Percentiles rank a stretch among this genome's conserved stretches.
Evolutionary conservation across 2,888 invertebrate genomes (phyloP).

Genomic region (Pyrrhia umbra): DNA sequence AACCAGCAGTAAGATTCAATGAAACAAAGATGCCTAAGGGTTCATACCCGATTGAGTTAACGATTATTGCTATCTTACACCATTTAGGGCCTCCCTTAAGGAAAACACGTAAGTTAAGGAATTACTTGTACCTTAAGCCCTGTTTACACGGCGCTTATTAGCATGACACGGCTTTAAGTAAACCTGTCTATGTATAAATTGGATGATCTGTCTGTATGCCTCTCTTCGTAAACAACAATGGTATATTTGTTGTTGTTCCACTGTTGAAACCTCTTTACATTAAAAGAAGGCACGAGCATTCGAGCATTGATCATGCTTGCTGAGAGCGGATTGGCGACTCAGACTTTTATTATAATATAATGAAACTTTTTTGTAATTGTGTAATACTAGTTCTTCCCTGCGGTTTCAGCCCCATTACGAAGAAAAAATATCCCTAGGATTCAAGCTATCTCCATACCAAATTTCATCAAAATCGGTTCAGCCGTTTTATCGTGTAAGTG

Average conservation of each 20-base stretch:
- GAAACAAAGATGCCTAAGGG: slow-evolving; percentile 45
- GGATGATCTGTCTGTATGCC: not conserved
- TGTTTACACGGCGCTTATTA: slow-evolving; percentile 9
- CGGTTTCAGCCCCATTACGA: too few species aligned
- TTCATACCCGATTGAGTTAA: slow-evolving; percentile 56
- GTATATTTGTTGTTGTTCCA: not conserved
- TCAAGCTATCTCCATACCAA: too few species aligned
- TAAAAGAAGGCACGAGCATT: too few species aligned
- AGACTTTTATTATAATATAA: too few species aligned
- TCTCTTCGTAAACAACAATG: not conserved
- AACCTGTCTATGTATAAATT: not conserved
- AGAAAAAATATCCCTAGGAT: too few species aligned
- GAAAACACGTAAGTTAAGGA: slow-evolving; percentile 35
- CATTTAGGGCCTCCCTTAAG: slow-evolving; percentile 33
- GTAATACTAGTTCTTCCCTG: too few species aligned
- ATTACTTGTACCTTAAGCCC: slow-evolving; percentile 20
- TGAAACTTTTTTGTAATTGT: too few species aligned
- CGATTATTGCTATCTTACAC: slow-evolving; percentile 57
- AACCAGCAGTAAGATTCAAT: slow-evolving; percentile 54
- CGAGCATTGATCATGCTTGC: too few species aligned
- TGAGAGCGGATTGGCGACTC: too few species aligned
- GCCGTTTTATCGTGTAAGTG: too few species aligned
- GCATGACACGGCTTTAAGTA: not conserved
- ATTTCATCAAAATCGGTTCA: too few species aligned
- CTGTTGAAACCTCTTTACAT: not conserved